Percentiles rank a stretch among this genome's conserved stretches.
Evolutionary conservation across 2,888 invertebrate genomes (phyloP).

Genomic region (Hirtodrosophila duncani): DNA sequence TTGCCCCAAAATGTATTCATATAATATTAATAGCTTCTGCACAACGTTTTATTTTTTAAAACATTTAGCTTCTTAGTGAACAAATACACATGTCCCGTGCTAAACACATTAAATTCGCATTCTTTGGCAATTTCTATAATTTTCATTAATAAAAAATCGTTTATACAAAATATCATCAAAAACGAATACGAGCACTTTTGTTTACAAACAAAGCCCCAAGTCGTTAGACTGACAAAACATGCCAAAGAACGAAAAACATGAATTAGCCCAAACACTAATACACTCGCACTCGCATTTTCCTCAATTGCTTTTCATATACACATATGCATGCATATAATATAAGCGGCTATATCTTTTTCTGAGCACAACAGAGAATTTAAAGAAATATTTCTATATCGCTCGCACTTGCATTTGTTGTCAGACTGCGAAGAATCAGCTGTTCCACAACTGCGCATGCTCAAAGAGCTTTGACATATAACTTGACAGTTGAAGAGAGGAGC

Average conservation of each 20-base stretch:
- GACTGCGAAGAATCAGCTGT: no score
- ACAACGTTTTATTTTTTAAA: no score
- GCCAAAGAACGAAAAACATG: conserved; percentile 27
- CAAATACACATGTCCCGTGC: no score
- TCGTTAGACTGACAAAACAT: conserved; percentile 7
- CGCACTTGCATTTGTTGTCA: conserved; percentile 53
- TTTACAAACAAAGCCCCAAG: conserved; percentile 48
- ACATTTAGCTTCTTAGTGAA: no score
- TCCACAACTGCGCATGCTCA: conserved; percentile 42
- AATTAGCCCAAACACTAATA: conserved; percentile 11
- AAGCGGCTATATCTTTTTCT: conserved; percentile 9
- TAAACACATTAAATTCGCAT: no score
- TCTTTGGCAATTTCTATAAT: no score
- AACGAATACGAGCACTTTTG: conserved; percentile 16
- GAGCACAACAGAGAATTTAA: conserved; percentile 12
- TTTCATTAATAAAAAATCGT: no score
- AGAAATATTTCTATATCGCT: conserved; percentile 26
- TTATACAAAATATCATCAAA: neutral
- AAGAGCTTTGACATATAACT: conserved; percentile 10
- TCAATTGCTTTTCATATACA: conserved; percentile 3
- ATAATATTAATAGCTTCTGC: no score
- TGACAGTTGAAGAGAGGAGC: conserved; percentile 35
- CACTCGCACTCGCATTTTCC: neutral
- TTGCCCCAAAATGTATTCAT: no score
- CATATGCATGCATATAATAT: neutral